phyloP scores from a whole-genome alignment of 2,888 invertebrate genomes.

The Phaonia tiefii region DNA sequence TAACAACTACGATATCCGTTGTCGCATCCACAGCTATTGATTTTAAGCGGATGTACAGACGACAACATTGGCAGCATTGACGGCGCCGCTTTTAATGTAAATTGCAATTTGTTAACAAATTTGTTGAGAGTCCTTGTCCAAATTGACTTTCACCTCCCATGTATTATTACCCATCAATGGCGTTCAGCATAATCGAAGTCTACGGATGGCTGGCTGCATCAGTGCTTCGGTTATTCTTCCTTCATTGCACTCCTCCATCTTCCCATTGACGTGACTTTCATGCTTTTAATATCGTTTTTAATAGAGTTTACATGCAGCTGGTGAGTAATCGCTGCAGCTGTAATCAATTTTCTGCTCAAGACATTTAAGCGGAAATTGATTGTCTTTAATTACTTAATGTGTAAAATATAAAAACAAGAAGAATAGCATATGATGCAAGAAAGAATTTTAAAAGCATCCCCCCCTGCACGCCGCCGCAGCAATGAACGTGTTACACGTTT shows the following conservation, averaged over 20 bases:
- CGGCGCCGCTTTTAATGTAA: slow-evolving; percentile 58
- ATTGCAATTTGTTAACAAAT: slow-evolving; percentile 68
- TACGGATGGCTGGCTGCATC: slow-evolving; percentile 9
- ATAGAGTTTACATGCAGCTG: slow-evolving; percentile 53
- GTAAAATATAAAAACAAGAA: slow-evolving; percentile 43
- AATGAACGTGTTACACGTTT: not conserved
- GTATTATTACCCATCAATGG: slow-evolving; percentile 39
- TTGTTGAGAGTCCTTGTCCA: slow-evolving; percentile 38
- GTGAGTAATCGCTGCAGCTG: slow-evolving; percentile 62
- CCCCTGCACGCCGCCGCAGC: not conserved
- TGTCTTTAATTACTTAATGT: slow-evolving; percentile 69
- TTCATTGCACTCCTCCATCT: not conserved
- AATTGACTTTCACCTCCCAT: not conserved
- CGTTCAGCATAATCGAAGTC: slow-evolving; percentile 52
- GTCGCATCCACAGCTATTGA: slow-evolving; percentile 61
- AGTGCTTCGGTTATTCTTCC: slow-evolving; percentile 24
- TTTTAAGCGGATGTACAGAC: slow-evolving; percentile 61
- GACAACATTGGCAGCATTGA: slow-evolving; percentile 54
- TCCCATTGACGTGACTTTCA: slow-evolving; percentile 18
- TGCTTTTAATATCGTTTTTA: slow-evolving; percentile 49
- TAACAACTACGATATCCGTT: slow-evolving; percentile 69
- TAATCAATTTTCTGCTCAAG: slow-evolving; percentile 65
- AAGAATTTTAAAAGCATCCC: slow-evolving; percentile 19
- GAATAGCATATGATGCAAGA: not conserved
- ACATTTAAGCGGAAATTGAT: slow-evolving; percentile 67